Evolutionary conservation across 2,797 vertebrate genomes (phyloP), one percentile per base, ranked within the genome.

Genomic region (Sparidentex hasta): DNA sequence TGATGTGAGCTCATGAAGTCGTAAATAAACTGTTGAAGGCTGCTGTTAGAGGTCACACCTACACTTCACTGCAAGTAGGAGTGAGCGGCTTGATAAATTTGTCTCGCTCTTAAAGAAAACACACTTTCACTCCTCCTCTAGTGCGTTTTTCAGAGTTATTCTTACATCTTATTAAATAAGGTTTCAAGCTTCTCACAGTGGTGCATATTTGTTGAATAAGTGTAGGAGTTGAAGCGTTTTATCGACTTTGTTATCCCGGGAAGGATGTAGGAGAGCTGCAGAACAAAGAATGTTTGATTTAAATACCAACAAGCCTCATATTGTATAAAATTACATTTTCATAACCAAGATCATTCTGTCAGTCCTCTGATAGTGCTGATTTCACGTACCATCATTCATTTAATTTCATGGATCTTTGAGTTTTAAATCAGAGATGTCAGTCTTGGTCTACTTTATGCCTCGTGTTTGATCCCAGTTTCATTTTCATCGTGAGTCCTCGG

Each of bases 41-140:
- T 77, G 56, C 63, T 78, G 47, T 69, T n/a, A 70, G 71, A 63
- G 41, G 59, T 77, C 64, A 21, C 74, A 43, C 54, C 70, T 50
- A 61, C 80, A 29, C 65, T 29, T 33, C 12, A 0, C 33, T 33
- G 62, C 25, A 3, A 66, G 75, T 38, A n/a, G 67, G 72, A 75
- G 57, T 6, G 56, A 71, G 66, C 63, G 18, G 65, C 48, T n/a
- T 47, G 5, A 54, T 52, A 54, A 52, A 46, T 14, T 5, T 21
- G 44, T 61, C 41, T 76, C 57, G 33, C 33, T 66, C 38, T 69
- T 62, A 41, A 25, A 64, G 27, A 46, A 51, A 41, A 41, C 54
- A 21, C 2, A 4, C 1, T 17, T 67, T 25, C 17, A 23, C 73
- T 75, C 27, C 16, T 63, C 11, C 38, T 38, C 38, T 38, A 5